Conservation (phyloP, 2,797 vertebrate species). For the Myotis myotis region DNA sequence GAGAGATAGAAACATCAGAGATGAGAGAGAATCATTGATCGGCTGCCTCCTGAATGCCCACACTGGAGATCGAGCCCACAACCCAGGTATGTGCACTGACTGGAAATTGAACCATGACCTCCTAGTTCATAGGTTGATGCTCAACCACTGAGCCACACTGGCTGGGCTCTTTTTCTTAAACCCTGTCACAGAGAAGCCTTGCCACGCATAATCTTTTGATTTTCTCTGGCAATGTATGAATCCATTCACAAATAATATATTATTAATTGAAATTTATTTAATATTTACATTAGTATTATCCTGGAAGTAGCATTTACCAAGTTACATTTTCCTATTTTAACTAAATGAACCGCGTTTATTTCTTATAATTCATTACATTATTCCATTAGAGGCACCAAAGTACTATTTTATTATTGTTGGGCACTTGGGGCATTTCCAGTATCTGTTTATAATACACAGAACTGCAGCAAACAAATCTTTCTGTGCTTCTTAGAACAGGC, state of each 20-base stretch:
- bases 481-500: not conserved
- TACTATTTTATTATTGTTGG: not conserved
- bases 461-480: not conserved
- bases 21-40: not conserved
- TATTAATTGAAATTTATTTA: not conserved
- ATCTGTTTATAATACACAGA: not conserved
- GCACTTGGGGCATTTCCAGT: not conserved
- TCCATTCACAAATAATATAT: not conserved
- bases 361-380: not conserved
- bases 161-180: not conserved
- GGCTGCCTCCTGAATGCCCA: not conserved
- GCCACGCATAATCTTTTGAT: not conserved
- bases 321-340: constrained; percentile 1
- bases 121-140: not conserved
- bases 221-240: not conserved
- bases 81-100: not conserved
- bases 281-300: not conserved
- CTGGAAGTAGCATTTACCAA: not conserved
- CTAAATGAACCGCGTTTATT: not conserved
- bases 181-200: not conserved
- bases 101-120: not conserved
- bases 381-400: not conserved
- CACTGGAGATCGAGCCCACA: not conserved
- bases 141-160: not conserved
- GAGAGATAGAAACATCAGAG: not conserved